A percentile compares a stretch with the other conserved stretches of the same genome.
phyloP scores from a whole-genome alignment of 1,140 invertebrate genomes.

The Condylostylus longicornis region DNA sequence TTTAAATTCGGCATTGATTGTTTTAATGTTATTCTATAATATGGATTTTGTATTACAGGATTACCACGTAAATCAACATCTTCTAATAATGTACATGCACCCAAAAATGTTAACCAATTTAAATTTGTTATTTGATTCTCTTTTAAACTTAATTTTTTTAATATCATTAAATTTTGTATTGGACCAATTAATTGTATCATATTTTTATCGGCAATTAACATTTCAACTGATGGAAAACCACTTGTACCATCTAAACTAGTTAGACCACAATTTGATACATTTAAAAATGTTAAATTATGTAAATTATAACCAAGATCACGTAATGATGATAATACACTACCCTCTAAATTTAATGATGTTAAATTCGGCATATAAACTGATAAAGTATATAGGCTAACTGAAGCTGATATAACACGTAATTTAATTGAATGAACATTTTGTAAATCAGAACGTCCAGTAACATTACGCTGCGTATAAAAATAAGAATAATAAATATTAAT shows the following conservation, averaged over 20 bases:
- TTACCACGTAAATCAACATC: conserved; percentile 33
- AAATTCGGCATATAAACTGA: conserved; percentile 43
- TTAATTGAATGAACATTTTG: conserved; percentile 40
- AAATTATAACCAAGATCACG: conserved; percentile 50
- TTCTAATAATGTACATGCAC: conserved; percentile 29
- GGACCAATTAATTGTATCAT: conserved; percentile 41
- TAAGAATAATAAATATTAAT: conserved; percentile 5
- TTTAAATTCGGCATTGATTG: conserved; percentile 29
- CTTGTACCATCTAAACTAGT: conserved; percentile 47
- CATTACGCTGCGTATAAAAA: conserved; percentile 16
- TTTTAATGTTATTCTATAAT: conserved; percentile 29
- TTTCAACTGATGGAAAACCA: conserved; percentile 40
- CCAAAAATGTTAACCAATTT: conserved; percentile 30
- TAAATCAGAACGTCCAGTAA: conserved; percentile 39
- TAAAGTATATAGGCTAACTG: conserved; percentile 42
- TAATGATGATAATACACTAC: conserved; percentile 44
- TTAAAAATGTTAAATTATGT: conserved; percentile 40
- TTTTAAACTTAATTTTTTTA: conserved; percentile 18
- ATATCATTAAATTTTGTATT: conserved; percentile 29
- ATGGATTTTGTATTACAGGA: conserved; percentile 22
- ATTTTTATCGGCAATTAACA: conserved; percentile 46
- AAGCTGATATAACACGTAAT: conserved; percentile 42
- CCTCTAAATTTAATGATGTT: conserved; percentile 42
- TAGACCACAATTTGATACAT: conserved; percentile 47
- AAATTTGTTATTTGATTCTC: conserved; percentile 33